phyloP scores from a whole-genome alignment of 1,140 invertebrate genomes.

The Sogatella furcifera region DNA sequence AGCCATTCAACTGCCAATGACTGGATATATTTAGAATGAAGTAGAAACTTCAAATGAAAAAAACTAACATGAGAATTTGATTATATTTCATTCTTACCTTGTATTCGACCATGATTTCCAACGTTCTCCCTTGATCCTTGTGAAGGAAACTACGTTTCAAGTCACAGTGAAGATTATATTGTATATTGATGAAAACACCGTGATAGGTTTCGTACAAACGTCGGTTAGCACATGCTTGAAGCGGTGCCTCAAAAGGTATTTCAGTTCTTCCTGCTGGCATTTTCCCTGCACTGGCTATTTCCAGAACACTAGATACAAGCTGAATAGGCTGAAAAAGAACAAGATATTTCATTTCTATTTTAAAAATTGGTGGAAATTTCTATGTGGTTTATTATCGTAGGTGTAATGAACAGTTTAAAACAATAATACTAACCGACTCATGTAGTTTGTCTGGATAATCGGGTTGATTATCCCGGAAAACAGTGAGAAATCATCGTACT shows the following conservation, averaged over 20 bases:
- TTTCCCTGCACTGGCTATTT: constrained; percentile 74
- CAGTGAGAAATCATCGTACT: too few species aligned
- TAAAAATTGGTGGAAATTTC: too few species aligned
- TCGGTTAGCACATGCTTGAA: constrained; percentile 55
- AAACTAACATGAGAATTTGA: too few species aligned
- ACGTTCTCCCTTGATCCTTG: constrained; percentile 72
- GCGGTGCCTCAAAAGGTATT: constrained; percentile 87
- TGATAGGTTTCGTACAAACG: constrained; percentile 90
- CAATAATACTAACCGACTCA: too few species aligned
- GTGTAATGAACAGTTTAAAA: too few species aligned
- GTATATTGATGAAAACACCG: constrained; percentile 92
- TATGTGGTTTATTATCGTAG: too few species aligned
- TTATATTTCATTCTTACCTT: constrained; percentile 38
- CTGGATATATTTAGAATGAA: too few species aligned
- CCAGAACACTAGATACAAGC: constrained; percentile 64
- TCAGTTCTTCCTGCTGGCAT: constrained; percentile 77
- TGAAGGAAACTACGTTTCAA: constrained; percentile 83
- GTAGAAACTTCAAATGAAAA: too few species aligned
- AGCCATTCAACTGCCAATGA: too few species aligned
- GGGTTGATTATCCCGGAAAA: too few species aligned
- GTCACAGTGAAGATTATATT: constrained; percentile 79
- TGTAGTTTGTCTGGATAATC: too few species aligned
- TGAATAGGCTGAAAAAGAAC: constrained; percentile 67
- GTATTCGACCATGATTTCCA: constrained; percentile 90
- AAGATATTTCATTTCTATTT: too few species aligned